Conservation (phyloP, 2,797 vertebrate species). For the Buceros bicornis region DNA sequence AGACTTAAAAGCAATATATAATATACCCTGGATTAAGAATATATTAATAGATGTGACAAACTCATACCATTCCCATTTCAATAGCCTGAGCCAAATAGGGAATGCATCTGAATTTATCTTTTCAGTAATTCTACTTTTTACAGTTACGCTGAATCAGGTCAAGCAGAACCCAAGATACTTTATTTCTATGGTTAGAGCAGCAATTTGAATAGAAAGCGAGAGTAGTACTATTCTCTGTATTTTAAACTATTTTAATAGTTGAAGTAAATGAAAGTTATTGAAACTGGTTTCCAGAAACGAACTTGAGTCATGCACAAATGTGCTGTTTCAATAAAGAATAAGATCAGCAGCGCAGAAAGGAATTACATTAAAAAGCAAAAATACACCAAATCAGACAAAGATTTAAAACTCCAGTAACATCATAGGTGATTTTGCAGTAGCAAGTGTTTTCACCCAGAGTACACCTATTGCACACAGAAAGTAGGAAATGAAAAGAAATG, state of each 20-base stretch:
- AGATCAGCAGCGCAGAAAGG: constrained; percentile 52
- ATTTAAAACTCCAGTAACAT: constrained; percentile 19
- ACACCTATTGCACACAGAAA: constrained; percentile 41
- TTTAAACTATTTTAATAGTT: constrained; percentile 69
- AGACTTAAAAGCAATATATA: constrained; percentile 69
- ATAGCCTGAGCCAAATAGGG: constrained; percentile 65
- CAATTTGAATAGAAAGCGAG: constrained; percentile 48
- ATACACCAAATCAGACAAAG: constrained; percentile 66
- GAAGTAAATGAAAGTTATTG: constrained; percentile 73
- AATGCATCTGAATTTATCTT: constrained; percentile 57
- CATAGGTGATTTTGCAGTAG: constrained; percentile 46
- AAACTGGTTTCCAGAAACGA: constrained; percentile 51
- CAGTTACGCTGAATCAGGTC: constrained; percentile 63
- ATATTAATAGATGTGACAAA: constrained; percentile 73
- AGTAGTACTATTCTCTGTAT: constrained; percentile 27
- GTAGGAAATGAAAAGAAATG: constrained; percentile 44
- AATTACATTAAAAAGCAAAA: constrained; percentile 64
- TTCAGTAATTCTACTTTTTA: constrained; percentile 71
- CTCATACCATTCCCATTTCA: constrained; percentile 64
- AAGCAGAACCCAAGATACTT: constrained; percentile 68
- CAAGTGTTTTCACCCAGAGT: constrained; percentile 31
- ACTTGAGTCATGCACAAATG: constrained; percentile 55
- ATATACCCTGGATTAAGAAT: constrained; percentile 68
- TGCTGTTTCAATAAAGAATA: constrained; percentile 62
- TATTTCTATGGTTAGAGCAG: constrained; percentile 65